Conservation (phyloP, 2,888 invertebrate genomes). For the Globia sparganii region DNA sequence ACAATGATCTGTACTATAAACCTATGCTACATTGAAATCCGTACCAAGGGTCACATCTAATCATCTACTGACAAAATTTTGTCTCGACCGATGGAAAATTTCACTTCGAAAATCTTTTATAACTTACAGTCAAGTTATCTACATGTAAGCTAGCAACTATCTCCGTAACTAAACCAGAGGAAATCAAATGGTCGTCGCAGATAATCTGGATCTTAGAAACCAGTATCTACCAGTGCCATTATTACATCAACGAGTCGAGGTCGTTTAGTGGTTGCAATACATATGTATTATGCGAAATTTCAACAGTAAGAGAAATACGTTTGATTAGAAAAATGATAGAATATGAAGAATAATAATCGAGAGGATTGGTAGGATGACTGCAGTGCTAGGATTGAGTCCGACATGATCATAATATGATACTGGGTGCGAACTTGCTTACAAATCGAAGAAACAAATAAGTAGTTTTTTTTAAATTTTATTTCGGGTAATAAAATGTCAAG, state of each 20-base stretch:
- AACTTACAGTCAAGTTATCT: neutral
- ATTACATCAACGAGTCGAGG: constrained; percentile 50
- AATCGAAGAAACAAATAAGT: neutral
- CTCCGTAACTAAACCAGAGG: neutral
- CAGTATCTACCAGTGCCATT: constrained; percentile 16
- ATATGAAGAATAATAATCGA: neutral
- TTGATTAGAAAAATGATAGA: neutral
- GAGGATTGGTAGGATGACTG: neutral
- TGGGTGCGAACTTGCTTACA: neutral
- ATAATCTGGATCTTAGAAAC: constrained; percentile 45
- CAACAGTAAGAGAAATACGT: constrained; percentile 18
- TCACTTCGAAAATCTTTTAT: neutral
- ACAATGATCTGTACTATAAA: neutral
- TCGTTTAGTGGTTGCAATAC: constrained; percentile 32
- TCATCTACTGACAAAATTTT: neutral
- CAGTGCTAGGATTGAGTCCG: no score
- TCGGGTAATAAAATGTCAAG: constrained; percentile 43
- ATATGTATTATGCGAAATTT: constrained; percentile 9
- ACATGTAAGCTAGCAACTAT: constrained; percentile 6
- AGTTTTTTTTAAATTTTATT: constrained; percentile 19
- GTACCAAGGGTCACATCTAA: neutral
- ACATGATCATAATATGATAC: neutral
- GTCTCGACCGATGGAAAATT: neutral
- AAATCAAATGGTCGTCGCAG: constrained; percentile 21
- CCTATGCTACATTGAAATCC: neutral